Base-by-base conservation (phyloP, 2,797 vertebrate species). In the Oophaga sylvatica region DNA sequence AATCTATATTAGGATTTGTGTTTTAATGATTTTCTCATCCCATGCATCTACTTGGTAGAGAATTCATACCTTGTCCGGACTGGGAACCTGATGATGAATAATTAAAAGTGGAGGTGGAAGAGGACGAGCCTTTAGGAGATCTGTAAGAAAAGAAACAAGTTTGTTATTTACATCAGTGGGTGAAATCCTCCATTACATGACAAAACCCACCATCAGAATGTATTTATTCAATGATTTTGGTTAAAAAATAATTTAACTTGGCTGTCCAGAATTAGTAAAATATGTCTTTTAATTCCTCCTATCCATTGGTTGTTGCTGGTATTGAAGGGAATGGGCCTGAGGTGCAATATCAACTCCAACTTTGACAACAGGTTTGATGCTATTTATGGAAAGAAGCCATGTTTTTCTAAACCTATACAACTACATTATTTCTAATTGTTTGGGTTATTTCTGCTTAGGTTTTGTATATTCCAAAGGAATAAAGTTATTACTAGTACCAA, bases 81-180 rank as follows among this genome's bases (percentile, higher is more conserved):
- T 65, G 11, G 31, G 80, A 86, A 22, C 84, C 88, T 53, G 88
- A 83, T 60, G 88, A 83, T 29, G 87, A 85, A 19, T 76, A 81
- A 68, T 48, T 71, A 16, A 77, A 67, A 26, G 86, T 56, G 48
- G 73, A 76, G 1, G 84, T 62, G 11, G 84, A 86, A 16, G 68
- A 65, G 26, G 45, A 45, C 22, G n/a, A 62, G 13, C 71, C 60
- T 31, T 83, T 78, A 7, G 79, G 13, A 16, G 5, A 31, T 17
- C 88, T 89, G 56, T 10, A 65, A 20, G 10, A 78, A 81, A 88
- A 20, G 15, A 67, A 83, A 81, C 2, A 65, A 10, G 22, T 67
- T 48, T 19, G n/a, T 53, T 76, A 48, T 13, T 84, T 76, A 22
- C 60, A 77, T 15, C 9, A 17, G 48, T n/a, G 12, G 45, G 22